Evolutionary conservation across 1,140 invertebrate genomes (phyloP), one percentile per base, ranked within the genome.

Genomic region (Bombus pascuorum): DNA sequence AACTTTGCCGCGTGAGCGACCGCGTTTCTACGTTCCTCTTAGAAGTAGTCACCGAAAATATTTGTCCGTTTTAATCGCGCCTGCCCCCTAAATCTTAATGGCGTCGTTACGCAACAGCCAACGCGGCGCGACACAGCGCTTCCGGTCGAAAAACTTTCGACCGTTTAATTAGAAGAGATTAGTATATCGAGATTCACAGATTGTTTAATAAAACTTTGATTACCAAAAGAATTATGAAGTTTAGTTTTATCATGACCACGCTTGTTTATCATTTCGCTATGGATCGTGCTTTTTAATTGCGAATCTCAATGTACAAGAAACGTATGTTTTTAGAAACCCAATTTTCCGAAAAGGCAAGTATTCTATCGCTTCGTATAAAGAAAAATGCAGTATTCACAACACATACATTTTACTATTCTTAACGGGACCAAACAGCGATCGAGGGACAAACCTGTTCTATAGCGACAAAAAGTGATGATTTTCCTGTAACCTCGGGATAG

Each of bases 31-130:
- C 25, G 32, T 34, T 72, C 47, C 37, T 74, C 74, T 83, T 65
- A 42, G 71, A 57, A 73, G 78, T 80, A 77, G 68, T 59, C 44
- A 72, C 44, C 71, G 66, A 89, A 89, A 89, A 89, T 88, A 89
- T 89, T 86, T 66, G 65, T 53, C 66, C 74, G 22, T 18, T 57
- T 73, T 66, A 71, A 79, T 71, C 66, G 39, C 74, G 53, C 62
- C n/a, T n/a, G n/a, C 68, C 10, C 28, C 42, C 70, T 79, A 86
- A 70, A 86, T 86, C 84, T 86, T 89, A 47, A 89, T 83, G 42
- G 47, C 74, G 65, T 66, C 74, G 62, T 83, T 53, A 53, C 47
- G 47, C 18, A 53, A 53, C 47, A 53, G 47, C 47, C 47, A 53
- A 53, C 18, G 47, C 47, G 47, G 18, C 47, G 18, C 47, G 47